phyloP scores from a whole-genome alignment of 1,140 invertebrate genomes.

The Globodera ellingtonae region DNA sequence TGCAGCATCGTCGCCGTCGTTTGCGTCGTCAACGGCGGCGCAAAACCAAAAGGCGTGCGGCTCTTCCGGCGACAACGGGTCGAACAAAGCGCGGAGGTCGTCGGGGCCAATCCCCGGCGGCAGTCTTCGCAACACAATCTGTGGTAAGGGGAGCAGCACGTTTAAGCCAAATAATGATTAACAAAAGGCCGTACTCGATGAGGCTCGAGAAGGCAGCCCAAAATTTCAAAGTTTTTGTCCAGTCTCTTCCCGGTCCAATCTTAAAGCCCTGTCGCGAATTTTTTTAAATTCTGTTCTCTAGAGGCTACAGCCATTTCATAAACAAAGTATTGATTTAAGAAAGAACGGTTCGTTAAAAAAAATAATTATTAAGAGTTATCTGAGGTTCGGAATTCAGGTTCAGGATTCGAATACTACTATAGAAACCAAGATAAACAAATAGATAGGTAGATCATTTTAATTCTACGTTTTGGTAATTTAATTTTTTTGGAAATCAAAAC shows the following conservation, averaged over 20 bases:
- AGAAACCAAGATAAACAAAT: too few species aligned
- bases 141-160: not conserved
- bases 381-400: not conserved
- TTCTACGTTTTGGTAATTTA: too few species aligned
- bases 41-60: conserved; percentile 23
- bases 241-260: too few species aligned
- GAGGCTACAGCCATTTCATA: not conserved
- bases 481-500: too few species aligned
- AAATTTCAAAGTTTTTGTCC: too few species aligned
- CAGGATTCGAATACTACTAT: not conserved
- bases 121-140: conserved; percentile 26
- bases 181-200: too few species aligned
- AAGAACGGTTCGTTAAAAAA: too few species aligned
- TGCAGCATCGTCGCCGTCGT: not conserved
- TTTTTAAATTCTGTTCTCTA: not conserved
- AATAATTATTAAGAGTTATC: too few species aligned
- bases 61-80: not conserved
- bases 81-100: not conserved
- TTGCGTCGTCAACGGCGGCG: not conserved
- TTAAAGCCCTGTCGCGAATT: too few species aligned
- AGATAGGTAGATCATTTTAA: too few species aligned
- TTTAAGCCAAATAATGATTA: too few species aligned
- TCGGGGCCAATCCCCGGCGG: conserved; percentile 2
- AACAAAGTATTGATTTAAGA: not conserved
- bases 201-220: too few species aligned